Percentiles rank a stretch among this genome's conserved stretches.
Conservation (phyloP, 2,113 vertebrate genomes). For the Casuarius casuarius region DNA sequence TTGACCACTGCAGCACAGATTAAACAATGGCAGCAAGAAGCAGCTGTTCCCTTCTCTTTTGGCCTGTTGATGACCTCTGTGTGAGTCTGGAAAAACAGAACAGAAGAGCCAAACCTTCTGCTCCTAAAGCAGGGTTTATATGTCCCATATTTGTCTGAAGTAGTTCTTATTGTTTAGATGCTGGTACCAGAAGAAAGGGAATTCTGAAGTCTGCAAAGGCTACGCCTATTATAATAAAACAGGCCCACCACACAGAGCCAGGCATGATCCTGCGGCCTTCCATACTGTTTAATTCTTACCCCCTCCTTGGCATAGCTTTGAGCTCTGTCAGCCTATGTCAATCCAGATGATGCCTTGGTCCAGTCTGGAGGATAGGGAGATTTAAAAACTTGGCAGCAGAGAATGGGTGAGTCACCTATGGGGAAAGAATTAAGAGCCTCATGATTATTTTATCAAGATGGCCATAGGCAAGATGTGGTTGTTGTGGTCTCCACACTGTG, state of each 20-base stretch:
- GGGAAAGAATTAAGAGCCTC: background rate
- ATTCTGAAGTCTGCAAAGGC: background rate
- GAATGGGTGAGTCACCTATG: background rate
- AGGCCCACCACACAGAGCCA: background rate
- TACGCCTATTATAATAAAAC: background rate
- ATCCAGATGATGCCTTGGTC: background rate
- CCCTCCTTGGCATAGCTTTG: background rate
- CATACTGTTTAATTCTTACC: background rate
- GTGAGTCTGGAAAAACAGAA: background rate
- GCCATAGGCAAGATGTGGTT: background rate
- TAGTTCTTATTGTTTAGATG: background rate
- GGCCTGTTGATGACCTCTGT: background rate
- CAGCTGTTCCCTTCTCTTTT: background rate
- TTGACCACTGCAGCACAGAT: background rate
- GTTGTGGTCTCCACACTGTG: fast-evolving
- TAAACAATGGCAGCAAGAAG: background rate
- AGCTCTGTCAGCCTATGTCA: background rate
- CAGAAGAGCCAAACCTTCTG: background rate
- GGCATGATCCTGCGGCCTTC: background rate
- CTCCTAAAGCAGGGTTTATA: background rate
- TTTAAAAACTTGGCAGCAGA: background rate
- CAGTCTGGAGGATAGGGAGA: background rate
- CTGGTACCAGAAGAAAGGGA: background rate
- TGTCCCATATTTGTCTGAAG: background rate
- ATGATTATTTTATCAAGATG: background rate